Conservation (phyloP, 2,113 vertebrate genomes). For the Cyanistes caeruleus region DNA sequence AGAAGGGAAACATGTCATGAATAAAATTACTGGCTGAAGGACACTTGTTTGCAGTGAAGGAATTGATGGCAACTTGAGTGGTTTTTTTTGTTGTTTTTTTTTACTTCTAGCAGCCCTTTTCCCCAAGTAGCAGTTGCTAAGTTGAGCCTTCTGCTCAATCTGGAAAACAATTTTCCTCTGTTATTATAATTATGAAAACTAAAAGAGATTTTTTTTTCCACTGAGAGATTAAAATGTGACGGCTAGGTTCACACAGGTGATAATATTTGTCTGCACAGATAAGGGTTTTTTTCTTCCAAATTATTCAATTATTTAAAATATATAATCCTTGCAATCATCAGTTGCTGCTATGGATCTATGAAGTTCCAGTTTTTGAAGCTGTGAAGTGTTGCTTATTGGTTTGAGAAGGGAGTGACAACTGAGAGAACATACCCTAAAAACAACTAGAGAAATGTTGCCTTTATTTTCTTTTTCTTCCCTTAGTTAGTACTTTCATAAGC, state of each 20-base stretch:
- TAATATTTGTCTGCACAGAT: neutral
- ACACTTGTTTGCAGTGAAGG: neutral
- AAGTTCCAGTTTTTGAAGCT: neutral
- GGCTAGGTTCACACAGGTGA: neutral
- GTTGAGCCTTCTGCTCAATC: neutral
- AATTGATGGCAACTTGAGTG: neutral
- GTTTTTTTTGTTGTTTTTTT: neutral
- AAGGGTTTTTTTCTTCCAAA: neutral
- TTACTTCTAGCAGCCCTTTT: neutral
- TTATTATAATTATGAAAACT: neutral
- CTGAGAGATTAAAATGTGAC: neutral
- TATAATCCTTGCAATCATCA: neutral
- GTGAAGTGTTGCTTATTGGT: neutral
- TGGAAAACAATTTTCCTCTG: neutral
- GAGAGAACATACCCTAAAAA: neutral
- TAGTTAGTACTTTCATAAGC: neutral
- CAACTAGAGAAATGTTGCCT: neutral
- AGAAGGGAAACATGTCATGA: neutral
- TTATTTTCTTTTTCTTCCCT: neutral
- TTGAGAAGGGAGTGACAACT: neutral
- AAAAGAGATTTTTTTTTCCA: neutral
- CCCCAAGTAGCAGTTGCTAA: neutral
- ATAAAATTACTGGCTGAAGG: neutral
- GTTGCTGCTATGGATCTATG: neutral
- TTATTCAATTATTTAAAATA: neutral